Base-by-base conservation (phyloP, 2,113 vertebrate species). In the Brachyhypopomus occidentalis region DNA sequence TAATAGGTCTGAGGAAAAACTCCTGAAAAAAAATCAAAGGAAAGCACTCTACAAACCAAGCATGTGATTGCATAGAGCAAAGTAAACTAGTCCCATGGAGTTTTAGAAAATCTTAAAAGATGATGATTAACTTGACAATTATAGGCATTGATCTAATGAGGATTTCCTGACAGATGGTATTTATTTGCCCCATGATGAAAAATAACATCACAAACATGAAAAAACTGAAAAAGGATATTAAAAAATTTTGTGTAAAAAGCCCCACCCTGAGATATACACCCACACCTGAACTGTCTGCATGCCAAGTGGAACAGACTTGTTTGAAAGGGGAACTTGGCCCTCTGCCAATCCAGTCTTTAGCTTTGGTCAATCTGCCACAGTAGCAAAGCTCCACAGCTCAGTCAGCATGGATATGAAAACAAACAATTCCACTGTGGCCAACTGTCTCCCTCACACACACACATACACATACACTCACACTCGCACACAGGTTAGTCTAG, bases 401-500 rank as follows among this genome's bases (percentile, higher is more conserved):
- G 30, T 67, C 62, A 1, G 6, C 22, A 74, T 27, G 22, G 12
- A 75, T 34, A 38, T 56, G 14, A 55, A 22, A 23, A 59, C 55
- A 36, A 55, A 70, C 45, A 59, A 17, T 52, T 52, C 45, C 45
- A 52, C 45, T 52, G 45, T 52, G 45, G 45, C 45, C 12, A 11
- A 52, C 14, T 52, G 8, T 52, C 45, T 52, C 45, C 12, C 45
- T 14, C 45, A 12, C 45, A 12, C 45, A 12, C 30, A 75, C 72
- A 58, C 22, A 58, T 12, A 74, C 55, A 62, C 55, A 75, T 34
- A 25, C 58, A 19, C 73, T 25, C 73, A 62, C 73, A 45, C 73
- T 72, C 52, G 62, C 58, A 75, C 58, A 77, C 78, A 84, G 66
- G 27, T 75, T 75, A 81, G 7, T 11, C 45, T 52, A 59, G 74